Evolutionary conservation across 2,888 invertebrate species (phyloP), one percentile per base, ranked within the genome.

Genomic region (Camponotus fellah): DNA sequence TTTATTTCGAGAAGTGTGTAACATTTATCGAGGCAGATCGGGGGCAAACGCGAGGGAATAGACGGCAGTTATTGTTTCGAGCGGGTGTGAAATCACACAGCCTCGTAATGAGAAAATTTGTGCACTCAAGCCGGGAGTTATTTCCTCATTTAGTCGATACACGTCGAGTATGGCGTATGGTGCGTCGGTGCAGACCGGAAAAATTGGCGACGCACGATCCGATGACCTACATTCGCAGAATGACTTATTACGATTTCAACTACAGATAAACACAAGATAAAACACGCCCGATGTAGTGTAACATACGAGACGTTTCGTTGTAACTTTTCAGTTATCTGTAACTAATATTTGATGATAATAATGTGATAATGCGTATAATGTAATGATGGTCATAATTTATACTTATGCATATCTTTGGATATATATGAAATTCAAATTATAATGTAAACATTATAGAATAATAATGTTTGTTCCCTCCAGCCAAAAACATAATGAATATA

Each of bases 141-240:
- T 85, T 82, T 85, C 77, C 84, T 82, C 76, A 83, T 72, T 83
- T 72, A 77, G 56, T 65, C 71, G 71, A 77, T 81, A 76, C 69
- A 85, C n/a, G 53, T 40, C 49, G 34, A 4, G 64, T 81, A 76
- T 26, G 65, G 53, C 81, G 53, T 46, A 69, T 49, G 58, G 58
- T 10, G 58, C 34, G 58, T 37, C 53, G 56, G 37, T 46, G 37
- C 37, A 21, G 32, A 53, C 49, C 43, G 53, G 56, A 80, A 69
- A 80, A 83, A 85, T 76, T 84, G 85, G 69, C 64, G 76, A 60
- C 72, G 71, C 64, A 69, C 68, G 64, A 84, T 69, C 46, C 40
- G 58, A 66, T 49, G 82, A 82, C 82, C 84, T 82, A 77, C 49
- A 82, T 82, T 64, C 64, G 43, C 74, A 40, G 40, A 53, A 26